A percentile compares a stretch with the other conserved stretches of the same genome.
Evolutionary conservation across 2,888 invertebrate species (phyloP).

Genomic region (Dryadula phaetusa): DNA sequence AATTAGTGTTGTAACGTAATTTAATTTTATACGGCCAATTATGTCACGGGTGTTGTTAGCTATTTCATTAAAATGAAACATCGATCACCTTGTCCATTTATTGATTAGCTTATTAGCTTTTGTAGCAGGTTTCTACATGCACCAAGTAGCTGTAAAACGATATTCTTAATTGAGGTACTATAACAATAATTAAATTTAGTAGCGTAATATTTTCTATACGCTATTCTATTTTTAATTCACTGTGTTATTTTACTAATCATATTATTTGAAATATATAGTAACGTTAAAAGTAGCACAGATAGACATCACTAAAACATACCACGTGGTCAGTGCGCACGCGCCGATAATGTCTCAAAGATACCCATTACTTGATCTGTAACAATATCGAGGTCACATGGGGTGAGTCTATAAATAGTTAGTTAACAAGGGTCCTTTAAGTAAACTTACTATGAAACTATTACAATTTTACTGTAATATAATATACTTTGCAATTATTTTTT

Average conservation of each 20-base stretch:
- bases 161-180: not conserved
- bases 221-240: not conserved
- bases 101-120: slow-evolving; percentile 24
- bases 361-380: slow-evolving; percentile 51
- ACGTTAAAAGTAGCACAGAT: not conserved
- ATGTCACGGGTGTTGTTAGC: slow-evolving; percentile 43
- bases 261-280: not conserved
- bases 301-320: slow-evolving; percentile 43
- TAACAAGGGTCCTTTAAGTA: slow-evolving; percentile 21
- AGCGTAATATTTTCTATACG: not conserved
- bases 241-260: not conserved
- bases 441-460: slow-evolving; percentile 25
- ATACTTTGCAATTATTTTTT: too few relatives aligned
- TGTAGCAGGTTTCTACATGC: not conserved
- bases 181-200: not conserved
- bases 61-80: slow-evolving; percentile 40
- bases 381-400: slow-evolving; percentile 45
- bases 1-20: slow-evolving; percentile 44
- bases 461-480: slow-evolving; percentile 23
- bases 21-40: slow-evolving; percentile 47
- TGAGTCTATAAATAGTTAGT: slow-evolving; percentile 27
- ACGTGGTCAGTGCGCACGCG: slow-evolving; percentile 68
- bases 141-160: not conserved
- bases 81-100: slow-evolving; percentile 35
- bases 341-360: slow-evolving; percentile 58